These are phyloP conservation scores for Conchocele bisecta DNA, from an alignment of 2,888 invertebrate genomes.

Conservation along the genomic window DNA sequence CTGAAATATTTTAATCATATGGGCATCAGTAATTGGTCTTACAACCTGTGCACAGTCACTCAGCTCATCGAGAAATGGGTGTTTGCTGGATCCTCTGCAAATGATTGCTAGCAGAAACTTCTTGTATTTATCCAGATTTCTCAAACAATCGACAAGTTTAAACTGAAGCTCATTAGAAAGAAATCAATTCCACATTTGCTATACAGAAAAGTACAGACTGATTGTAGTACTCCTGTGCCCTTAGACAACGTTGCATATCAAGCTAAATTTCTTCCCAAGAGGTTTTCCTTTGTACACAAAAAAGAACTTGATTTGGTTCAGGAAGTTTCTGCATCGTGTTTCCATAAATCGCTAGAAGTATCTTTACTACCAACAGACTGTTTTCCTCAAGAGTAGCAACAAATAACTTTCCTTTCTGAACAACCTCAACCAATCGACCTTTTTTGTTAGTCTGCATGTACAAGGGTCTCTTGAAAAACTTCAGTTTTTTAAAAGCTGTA, in stretches of 20 bases:
- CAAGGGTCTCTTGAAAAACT: slow-evolving; percentile 20
- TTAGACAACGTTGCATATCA: slow-evolving; percentile 54
- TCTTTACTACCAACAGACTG: slow-evolving; percentile 54
- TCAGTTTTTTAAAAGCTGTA: slow-evolving; percentile 18
- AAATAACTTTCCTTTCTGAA: slow-evolving; percentile 49
- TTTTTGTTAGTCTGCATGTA: not conserved
- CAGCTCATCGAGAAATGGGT: slow-evolving; percentile 59
- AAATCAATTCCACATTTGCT: slow-evolving; percentile 60
- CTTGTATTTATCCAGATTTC: slow-evolving; percentile 7
- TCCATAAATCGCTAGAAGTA: slow-evolving; percentile 54
- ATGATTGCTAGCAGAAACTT: slow-evolving; percentile 53
- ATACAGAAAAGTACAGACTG: slow-evolving; percentile 49
- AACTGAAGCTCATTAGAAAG: slow-evolving; percentile 60
- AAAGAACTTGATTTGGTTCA: slow-evolving; percentile 59
- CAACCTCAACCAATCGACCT: slow-evolving; percentile 43
- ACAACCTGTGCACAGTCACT: no score
- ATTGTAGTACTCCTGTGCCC: slow-evolving; percentile 7
- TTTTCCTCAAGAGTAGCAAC: slow-evolving; percentile 56
- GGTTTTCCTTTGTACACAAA: slow-evolving; percentile 57
- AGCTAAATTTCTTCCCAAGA: slow-evolving; percentile 61
- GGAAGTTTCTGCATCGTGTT: slow-evolving; percentile 60
- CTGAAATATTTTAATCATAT: slow-evolving; percentile 20
- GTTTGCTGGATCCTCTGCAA: slow-evolving; percentile 59
- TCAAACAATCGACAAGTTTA: slow-evolving; percentile 51
- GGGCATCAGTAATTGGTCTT: slow-evolving; percentile 39